Conservation (phyloP, 2,888 invertebrate genomes). For the Alentia gelatinosa region DNA sequence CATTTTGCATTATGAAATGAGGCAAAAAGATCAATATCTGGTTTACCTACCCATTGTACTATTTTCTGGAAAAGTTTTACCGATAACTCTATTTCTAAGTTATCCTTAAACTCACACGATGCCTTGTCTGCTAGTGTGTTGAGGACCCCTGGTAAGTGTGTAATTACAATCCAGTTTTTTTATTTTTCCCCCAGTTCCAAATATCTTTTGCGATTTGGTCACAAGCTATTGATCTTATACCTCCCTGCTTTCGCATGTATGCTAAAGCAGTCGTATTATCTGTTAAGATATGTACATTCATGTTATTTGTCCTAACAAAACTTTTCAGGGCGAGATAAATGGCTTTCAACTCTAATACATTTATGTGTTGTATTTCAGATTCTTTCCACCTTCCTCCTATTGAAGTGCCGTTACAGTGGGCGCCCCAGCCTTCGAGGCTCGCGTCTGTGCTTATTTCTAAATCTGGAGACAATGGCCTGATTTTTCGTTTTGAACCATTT, state of each 20-base stretch:
- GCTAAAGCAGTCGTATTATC: neutral
- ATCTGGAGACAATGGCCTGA: neutral
- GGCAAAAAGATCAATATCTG: neutral
- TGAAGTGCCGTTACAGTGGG: neutral
- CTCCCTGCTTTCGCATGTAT: neutral
- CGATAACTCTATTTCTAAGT: neutral
- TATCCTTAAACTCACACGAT: neutral
- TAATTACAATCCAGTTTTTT: neutral
- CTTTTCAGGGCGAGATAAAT: neutral
- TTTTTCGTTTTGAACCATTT: neutral
- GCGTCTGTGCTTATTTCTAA: neutral
- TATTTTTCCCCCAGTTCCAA: neutral
- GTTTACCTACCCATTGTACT: neutral
- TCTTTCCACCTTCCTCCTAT: neutral
- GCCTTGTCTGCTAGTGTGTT: neutral
- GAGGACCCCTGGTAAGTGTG: neutral
- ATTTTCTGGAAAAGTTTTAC: neutral
- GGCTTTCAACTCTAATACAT: neutral
- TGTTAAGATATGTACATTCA: neutral
- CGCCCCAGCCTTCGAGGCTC: neutral
- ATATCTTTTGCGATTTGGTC: neutral
- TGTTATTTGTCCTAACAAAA: neutral
- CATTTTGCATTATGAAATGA: neutral
- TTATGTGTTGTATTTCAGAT: neutral
- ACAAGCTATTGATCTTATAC: neutral